Evolutionary conservation across 2,113 vertebrate genomes (phyloP), one percentile per base, ranked within the genome.

Genomic region (Mungos mungo): DNA sequence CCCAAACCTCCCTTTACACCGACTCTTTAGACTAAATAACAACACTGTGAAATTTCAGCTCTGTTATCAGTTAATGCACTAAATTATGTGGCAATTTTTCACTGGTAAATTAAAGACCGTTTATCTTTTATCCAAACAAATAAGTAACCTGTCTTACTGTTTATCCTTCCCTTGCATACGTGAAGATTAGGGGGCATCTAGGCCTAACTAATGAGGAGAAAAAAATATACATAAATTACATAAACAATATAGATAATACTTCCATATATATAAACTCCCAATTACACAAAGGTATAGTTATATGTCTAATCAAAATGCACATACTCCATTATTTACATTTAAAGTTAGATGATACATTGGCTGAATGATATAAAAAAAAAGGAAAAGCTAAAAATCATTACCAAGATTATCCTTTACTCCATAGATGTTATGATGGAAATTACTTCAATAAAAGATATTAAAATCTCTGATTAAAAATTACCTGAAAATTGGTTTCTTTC

Each of bases 401-500:
- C 11, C 29, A 93, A 74, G 85, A 86, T 18, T 25, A 54, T 31
- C 80, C 41, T 5, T 72, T 57, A 93, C 4, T 35, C 18, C 12
- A 79, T 2, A 93, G 25, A 76, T 63, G 31, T 50, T 69, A 29
- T 74, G 76, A 80, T 5, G 19, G 12, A 91, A 95, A 87, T 74
- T 35, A 90, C 14, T 69, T 93, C 18, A 86, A 96, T 47, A 93
- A 94, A 96, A 95, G 2, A 94, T 4, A 82, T 6, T 79, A 89
- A 77, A 60, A 77, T 83, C 29, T 93, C 38, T 10, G 93, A 85
- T 41, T 96, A 1, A 95, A 96, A 97, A 93, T 76, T 99, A 99
- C 99, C 99, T 99, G 99, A 98, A 99, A 99, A 98, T 99, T 99
- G 25, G 99, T 99, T 98, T 99, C 99, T 97, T 99, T 99, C 99